These are phyloP conservation scores for Halesus radiatus DNA, from an alignment of 1,140 invertebrate species.

Conservation along the genomic window DNA sequence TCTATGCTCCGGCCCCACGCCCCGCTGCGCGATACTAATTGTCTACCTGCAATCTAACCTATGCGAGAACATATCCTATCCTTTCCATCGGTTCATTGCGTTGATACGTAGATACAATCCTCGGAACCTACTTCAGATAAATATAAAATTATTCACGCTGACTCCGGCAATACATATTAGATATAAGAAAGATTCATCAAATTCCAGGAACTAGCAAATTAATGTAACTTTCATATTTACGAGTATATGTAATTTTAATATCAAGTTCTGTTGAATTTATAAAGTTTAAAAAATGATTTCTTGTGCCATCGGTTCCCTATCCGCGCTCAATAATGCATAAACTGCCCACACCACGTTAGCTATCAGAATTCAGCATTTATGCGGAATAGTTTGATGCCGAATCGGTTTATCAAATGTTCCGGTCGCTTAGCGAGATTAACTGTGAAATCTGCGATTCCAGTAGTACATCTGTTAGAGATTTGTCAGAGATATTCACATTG, in stretches of 20 bases:
- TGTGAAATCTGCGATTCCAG: conserved; percentile 31
- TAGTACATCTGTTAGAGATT: not conserved
- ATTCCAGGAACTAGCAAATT: no score
- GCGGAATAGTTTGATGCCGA: not conserved
- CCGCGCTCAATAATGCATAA: conserved; percentile 3
- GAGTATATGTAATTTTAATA: no score
- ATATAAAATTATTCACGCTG: no score
- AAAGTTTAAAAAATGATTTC: not conserved
- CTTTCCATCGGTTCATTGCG: no score
- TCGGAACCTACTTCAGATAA: no score
- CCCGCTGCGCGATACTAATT: conserved; percentile 46
- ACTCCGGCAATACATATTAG: no score
- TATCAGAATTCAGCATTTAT: conserved; percentile 5
- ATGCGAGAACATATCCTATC: no score
- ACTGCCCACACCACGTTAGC: not conserved
- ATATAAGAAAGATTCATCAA: no score
- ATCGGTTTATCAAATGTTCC: conserved; percentile 33
- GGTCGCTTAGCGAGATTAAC: conserved; percentile 11
- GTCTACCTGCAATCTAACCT: conserved; percentile 48
- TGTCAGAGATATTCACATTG: no score
- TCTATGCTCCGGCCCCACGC: not conserved
- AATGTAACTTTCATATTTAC: no score
- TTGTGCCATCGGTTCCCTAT: not conserved
- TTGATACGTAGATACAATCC: no score
- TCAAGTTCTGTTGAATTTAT: no score